Base-by-base conservation (phyloP, 2,888 invertebrate genomes). In the Plagiodera versicolora region DNA sequence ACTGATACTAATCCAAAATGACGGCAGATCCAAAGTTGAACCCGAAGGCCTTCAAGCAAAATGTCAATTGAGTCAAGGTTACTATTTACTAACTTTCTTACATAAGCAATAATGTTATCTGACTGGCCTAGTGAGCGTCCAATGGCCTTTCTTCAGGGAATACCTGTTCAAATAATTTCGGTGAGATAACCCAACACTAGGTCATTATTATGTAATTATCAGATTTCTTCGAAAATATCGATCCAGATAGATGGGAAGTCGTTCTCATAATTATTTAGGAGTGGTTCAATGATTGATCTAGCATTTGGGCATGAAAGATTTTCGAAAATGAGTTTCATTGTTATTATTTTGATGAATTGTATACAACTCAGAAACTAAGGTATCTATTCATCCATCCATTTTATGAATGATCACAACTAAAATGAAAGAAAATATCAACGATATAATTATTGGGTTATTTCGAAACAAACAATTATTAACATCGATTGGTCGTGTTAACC, bases 41-140 rank as follows among this genome's bases (percentile, higher is more conserved):
- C 49, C 24, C 19, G 35, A 30, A 59, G 56, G 55, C 56, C 61
- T 58, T 63, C 58, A 60, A 60, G 61, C 49, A 67, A 70, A 65
- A 56, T 65, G 62, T 63, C 71, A 70, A 66, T 69, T 68, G 63
- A 70, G 70, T 70, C 72, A 72, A 72, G 71, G 72, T 67, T 62
- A 59, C 59, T 64, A 67, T 70, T 71, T 64, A 65, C 63, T 63
- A 67, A 70, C 70, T 63, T 67, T 68, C 70, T 72, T 71, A 66
- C 65, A 69, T 68, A 70, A 72, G 48, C 14, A 1, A 17, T n/a
- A 20, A 58, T 47, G 30, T 32, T 11, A 11, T 10, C 11, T 18
- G 24, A 17, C 24, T 44, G 10, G 44, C 14, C 53, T 10, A 17
- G 28, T 24, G 4, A 39, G 44, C 44, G 24, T 44, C 24, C 45